These are phyloP conservation scores for Heliconius sara DNA, from an alignment of 2,888 invertebrate species.

Conservation along the genomic window DNA sequence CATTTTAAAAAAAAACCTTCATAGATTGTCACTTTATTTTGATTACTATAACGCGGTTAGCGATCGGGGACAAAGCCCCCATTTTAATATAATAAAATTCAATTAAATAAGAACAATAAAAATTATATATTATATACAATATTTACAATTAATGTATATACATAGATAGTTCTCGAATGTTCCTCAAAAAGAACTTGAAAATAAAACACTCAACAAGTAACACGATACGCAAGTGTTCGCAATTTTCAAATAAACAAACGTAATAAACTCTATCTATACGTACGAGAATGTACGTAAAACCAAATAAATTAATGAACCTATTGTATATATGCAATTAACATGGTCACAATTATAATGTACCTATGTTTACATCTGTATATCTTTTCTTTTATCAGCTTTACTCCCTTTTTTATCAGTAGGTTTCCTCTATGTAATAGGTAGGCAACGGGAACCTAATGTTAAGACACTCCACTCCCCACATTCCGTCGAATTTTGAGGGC, in stretches of 20 bases:
- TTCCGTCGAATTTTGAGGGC: too few species aligned
- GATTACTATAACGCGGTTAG: background rate
- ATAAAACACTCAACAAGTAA: constrained; percentile 4
- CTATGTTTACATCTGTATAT: background rate
- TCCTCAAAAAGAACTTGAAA: background rate
- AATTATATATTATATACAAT: background rate
- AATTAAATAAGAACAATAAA: background rate
- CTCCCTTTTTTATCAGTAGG: too few species aligned
- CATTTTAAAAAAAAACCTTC: too few species aligned
- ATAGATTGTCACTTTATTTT: too few species aligned
- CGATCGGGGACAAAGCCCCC: background rate
- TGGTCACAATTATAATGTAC: too few species aligned
- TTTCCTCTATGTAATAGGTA: too few species aligned
- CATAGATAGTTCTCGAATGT: background rate
- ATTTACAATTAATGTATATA: background rate
- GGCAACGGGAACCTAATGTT: too few species aligned
- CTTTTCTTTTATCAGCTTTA: too few species aligned
- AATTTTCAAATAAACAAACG: background rate
- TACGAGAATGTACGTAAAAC: background rate
- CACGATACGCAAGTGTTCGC: constrained; percentile 13
- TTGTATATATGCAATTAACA: background rate
- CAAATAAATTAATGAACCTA: constrained; percentile 18
- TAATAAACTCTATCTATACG: background rate
- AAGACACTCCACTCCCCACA: too few species aligned
- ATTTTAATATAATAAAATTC: background rate